Evolutionary conservation across 2,113 vertebrate species (phyloP), one percentile per base, ranked within the genome.

Genomic region (Hipposideros armiger): DNA sequence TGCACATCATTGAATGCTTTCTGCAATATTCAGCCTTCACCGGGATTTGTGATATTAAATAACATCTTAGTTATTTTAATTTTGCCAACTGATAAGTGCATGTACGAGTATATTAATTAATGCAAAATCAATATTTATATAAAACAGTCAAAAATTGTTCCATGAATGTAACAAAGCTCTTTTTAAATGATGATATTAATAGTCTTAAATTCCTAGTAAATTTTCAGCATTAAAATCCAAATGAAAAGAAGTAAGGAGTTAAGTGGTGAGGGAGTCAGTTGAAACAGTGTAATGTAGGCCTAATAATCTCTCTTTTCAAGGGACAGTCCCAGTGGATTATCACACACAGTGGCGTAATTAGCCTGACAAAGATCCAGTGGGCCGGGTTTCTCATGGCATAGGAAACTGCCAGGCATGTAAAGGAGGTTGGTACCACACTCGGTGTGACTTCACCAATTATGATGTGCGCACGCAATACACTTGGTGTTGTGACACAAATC

Each of bases 41-140:
- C 11, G 13, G 72, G 42, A 83, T 83, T 82, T 67, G 1, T 77
- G 36, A 54, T 69, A 45, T 60, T 69, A 54, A 77, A 47, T 50
- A 91, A 28, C 19, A 95, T 83, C 47, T 73, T 67, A 87, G 11
- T 76, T 94, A 70, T 66, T 97, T 95, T 89, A 87, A 60, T 90
- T 85, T 96, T 85, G 28, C 66, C 56, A 64, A 50, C 60, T 1
- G 14, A 15, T 76, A 78, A 88, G 60, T 90, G 5, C 28, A 42
- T 84, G 22, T 19, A 42, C 47, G 11, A 2, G 15, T 40, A 40
- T 90, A 69, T 9, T 90, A 64, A 58, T 88, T 86, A 81, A 87
- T 66, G 13, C 52, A 95, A 87, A 94, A 93, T 81, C 36, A 88
- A 8, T 85, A 90, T 90, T 94, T 81, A 60, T 22, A 52, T 67